Evolutionary conservation across 2,888 invertebrate genomes (phyloP).

Genomic region (Desoria tigrina): DNA sequence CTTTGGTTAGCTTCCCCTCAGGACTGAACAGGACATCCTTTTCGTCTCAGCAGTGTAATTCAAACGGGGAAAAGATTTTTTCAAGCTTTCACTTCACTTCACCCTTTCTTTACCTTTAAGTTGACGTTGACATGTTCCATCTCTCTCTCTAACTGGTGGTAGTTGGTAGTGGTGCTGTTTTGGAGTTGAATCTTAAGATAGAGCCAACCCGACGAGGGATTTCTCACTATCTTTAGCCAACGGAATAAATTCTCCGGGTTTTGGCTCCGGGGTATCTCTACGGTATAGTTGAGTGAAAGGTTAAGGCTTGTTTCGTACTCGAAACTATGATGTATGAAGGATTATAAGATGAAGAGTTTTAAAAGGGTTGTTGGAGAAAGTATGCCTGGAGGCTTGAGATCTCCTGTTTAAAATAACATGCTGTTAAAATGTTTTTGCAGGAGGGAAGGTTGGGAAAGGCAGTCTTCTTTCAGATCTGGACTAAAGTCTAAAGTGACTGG

Average conservation of each 20-base stretch:
- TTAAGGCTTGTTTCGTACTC: neutral
- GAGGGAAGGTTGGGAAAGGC: neutral
- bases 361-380: neutral
- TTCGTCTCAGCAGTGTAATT: constrained; percentile 11
- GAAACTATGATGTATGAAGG: neutral
- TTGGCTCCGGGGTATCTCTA: neutral
- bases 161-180: neutral
- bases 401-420: constrained; percentile 17
- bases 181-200: neutral
- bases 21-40: constrained; percentile 9
- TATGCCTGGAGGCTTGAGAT: constrained; percentile 10
- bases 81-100: constrained; percentile 24
- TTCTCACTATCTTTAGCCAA: too few species aligned
- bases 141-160: neutral
- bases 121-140: constrained; percentile 21
- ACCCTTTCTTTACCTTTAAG: constrained; percentile 10
- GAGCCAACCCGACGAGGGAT: neutral
- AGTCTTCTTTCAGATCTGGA: neutral
- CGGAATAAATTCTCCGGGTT: neutral
- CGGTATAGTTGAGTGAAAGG: neutral
- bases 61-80: constrained; percentile 21
- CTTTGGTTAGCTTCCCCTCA: constrained; percentile 16
- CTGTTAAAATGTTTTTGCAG: constrained; percentile 2
- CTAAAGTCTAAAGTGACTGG: neutral
- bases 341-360: neutral